Percentiles rank a stretch among this genome's conserved stretches.
Conservation (phyloP, 1,140 invertebrate genomes). For the Brachystomella parvula region DNA sequence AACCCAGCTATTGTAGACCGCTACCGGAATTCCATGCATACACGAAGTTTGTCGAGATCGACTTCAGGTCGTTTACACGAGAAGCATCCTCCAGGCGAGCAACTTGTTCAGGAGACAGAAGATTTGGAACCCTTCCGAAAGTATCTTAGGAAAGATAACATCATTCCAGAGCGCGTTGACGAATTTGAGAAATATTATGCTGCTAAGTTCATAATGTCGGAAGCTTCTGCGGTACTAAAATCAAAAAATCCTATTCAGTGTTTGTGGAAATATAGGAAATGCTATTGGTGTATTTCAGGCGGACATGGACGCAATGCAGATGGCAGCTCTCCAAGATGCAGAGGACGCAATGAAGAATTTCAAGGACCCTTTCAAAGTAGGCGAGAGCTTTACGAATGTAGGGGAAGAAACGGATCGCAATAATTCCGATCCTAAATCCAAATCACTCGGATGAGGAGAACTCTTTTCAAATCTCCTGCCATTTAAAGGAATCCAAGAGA, state of each 20-base stretch:
- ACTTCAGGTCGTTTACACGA: background rate
- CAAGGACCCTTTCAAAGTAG: background rate
- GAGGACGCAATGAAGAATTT: background rate
- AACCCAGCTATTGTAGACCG: background rate
- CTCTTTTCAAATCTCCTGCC: no score
- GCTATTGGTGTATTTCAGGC: no score
- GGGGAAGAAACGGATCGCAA: no score
- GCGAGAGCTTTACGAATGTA: background rate
- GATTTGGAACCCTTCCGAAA: slow-evolving; percentile 12
- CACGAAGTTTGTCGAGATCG: background rate
- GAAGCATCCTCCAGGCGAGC: background rate
- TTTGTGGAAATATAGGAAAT: no score
- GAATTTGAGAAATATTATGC: slow-evolving; percentile 14
- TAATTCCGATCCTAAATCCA: no score
- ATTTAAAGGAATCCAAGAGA: no score
- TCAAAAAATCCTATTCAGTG: no score
- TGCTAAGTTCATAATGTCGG: background rate
- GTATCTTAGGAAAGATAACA: background rate
- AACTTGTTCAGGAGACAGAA: background rate
- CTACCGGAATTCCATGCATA: background rate
- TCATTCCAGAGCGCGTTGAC: background rate
- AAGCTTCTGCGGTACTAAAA: no score
- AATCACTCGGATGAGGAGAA: no score
- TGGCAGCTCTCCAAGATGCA: background rate
- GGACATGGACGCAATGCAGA: background rate